phyloP scores from a whole-genome alignment of 2,797 vertebrate genomes.

The Tiaroga cobitis region DNA sequence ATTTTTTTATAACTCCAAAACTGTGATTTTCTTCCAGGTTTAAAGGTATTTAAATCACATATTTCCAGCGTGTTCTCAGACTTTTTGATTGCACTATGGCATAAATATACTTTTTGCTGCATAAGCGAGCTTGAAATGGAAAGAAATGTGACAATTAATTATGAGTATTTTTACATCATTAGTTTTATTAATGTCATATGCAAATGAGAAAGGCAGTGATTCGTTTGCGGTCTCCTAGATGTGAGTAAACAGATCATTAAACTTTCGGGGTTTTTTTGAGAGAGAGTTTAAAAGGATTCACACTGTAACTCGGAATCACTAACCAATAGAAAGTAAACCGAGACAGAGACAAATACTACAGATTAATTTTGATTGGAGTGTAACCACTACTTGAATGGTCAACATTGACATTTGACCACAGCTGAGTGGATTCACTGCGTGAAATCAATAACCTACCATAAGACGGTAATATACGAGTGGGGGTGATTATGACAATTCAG shows the following conservation, averaged over 20 bases:
- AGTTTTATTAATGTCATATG: constrained; percentile 74
- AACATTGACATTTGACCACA: constrained; percentile 51
- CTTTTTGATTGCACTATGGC: not conserved
- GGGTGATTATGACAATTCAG: constrained; percentile 66
- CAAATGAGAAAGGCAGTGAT: constrained; percentile 65
- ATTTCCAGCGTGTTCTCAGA: not conserved
- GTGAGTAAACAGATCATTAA: constrained; percentile 73
- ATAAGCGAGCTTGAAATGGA: constrained; percentile 32
- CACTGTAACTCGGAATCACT: not conserved
- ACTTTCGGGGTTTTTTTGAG: not conserved
- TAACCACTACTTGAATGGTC: constrained; percentile 48
- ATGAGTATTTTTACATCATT: constrained; percentile 76
- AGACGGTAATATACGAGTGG: constrained; percentile 64
- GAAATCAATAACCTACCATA: constrained; percentile 67
- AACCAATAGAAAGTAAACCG: not conserved
- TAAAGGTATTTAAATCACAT: not conserved
- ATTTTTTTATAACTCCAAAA: not conserved
- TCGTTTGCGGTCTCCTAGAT: constrained; percentile 59
- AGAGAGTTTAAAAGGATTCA: constrained; percentile 46
- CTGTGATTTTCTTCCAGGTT: not conserved
- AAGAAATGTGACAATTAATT: constrained; percentile 74
- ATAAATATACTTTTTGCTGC: not conserved
- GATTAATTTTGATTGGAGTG: constrained; percentile 15
- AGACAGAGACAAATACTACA: not conserved
- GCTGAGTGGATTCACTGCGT: constrained; percentile 54